Evolutionary conservation across 2,797 vertebrate species (phyloP).

Genomic region (Rhinella marina): DNA sequence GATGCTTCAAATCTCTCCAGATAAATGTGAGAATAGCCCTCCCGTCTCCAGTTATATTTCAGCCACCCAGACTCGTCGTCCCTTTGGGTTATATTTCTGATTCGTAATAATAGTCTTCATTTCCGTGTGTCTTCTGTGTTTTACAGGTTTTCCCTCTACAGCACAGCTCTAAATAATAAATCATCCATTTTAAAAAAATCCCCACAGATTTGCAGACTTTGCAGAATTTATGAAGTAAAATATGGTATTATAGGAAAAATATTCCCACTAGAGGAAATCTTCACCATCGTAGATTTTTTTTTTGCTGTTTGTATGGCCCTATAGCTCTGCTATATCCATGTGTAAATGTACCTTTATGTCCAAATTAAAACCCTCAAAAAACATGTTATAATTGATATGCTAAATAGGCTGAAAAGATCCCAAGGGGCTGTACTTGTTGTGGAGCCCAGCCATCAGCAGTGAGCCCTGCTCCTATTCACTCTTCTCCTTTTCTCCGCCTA

Average conservation of each 20-base stretch:
- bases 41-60: background rate
- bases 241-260: background rate
- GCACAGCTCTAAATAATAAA: slow-evolving; percentile 4
- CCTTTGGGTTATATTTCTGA: background rate
- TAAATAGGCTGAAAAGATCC: too few relatives aligned
- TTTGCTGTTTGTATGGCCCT: too few relatives aligned
- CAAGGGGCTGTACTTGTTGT: too few relatives aligned
- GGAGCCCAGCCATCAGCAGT: too few relatives aligned
- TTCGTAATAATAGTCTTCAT: background rate
- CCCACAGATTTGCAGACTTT: background rate
- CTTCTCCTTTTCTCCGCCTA: too few relatives aligned
- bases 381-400: too few relatives aligned
- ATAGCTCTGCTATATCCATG: too few relatives aligned
- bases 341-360: too few relatives aligned
- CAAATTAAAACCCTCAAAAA: too few relatives aligned
- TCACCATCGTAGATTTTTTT: too few relatives aligned
- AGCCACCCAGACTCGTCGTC: background rate
- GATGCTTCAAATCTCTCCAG: too few relatives aligned
- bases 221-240: background rate
- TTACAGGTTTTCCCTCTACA: background rate
- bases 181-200: background rate
- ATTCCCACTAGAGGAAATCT: background rate
- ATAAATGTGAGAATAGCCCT: background rate
- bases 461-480: too few relatives aligned
- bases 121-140: background rate